phyloP scores from a whole-genome alignment of 2,888 invertebrate species.

The Mesoligia furuncula region DNA sequence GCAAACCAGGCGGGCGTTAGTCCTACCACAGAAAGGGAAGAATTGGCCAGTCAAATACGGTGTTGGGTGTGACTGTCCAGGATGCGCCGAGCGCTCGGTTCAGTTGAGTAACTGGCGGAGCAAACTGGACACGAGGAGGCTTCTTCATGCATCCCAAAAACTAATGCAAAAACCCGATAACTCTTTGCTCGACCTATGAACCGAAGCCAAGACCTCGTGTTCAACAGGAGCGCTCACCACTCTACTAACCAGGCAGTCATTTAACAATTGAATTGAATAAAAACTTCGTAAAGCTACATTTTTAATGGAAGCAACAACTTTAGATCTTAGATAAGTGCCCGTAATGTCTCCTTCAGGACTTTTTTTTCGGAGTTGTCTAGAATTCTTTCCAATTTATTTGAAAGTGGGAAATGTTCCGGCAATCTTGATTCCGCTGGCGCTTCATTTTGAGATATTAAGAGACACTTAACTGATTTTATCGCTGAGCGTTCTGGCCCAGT shows the following conservation, averaged over 20 bases:
- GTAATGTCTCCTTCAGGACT: conserved; percentile 23
- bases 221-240: too few species aligned
- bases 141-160: neutral
- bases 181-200: too few species aligned
- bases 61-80: too few species aligned
- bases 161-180: neutral
- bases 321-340: conserved; percentile 33
- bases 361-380: conserved; percentile 38
- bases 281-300: conserved; percentile 24
- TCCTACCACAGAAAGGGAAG: too few species aligned
- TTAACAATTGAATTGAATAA: conserved; percentile 15
- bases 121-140: too few species aligned
- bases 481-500: conserved; percentile 1
- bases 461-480: conserved; percentile 35
- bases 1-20: too few species aligned
- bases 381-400: conserved; percentile 57
- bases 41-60: too few species aligned
- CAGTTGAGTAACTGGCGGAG: too few species aligned
- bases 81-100: too few species aligned
- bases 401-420: conserved; percentile 36
- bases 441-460: conserved; percentile 40
- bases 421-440: conserved; percentile 49
- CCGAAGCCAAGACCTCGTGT: neutral
- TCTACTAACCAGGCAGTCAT: neutral
- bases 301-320: conserved; percentile 39